Conservation (phyloP, 2,113 vertebrate genomes). For the Trachemys scripta region DNA sequence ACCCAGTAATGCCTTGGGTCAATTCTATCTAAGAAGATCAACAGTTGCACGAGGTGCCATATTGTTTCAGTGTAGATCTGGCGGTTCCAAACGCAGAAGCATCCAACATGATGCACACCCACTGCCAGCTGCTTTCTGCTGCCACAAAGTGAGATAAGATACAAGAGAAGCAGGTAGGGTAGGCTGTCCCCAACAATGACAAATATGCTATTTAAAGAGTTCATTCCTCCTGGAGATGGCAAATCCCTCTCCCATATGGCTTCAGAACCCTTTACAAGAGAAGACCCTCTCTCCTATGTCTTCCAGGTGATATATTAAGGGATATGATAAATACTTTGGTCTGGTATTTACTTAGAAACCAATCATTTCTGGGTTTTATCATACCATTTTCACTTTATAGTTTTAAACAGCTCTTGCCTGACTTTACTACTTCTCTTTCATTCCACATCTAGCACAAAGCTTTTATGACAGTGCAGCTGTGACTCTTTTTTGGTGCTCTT, state of each 20-base stretch:
- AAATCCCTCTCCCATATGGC: accelerated
- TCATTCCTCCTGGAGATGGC: background rate
- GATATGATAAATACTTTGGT: background rate
- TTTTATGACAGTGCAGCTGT: background rate
- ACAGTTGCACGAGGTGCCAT: accelerated
- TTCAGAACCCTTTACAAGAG: background rate
- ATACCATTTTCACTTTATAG: background rate
- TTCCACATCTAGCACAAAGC: background rate
- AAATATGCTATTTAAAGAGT: background rate
- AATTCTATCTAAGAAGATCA: background rate
- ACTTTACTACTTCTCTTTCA: background rate
- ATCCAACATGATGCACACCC: background rate
- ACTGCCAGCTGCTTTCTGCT: slow-evolving; percentile 16
- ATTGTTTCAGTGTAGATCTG: background rate
- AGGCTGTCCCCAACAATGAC: background rate
- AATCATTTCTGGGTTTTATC: background rate
- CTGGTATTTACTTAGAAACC: background rate
- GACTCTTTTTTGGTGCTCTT: background rate
- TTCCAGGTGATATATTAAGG: background rate
- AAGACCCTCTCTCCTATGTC: background rate
- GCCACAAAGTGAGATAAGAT: background rate
- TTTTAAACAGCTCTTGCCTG: background rate
- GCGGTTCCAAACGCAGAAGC: background rate
- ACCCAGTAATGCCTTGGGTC: too few species aligned
- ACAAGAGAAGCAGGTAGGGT: accelerated